These are phyloP conservation scores for Pterocles burchelli DNA, from an alignment of 2,113 vertebrate species.

Conservation along the genomic window DNA sequence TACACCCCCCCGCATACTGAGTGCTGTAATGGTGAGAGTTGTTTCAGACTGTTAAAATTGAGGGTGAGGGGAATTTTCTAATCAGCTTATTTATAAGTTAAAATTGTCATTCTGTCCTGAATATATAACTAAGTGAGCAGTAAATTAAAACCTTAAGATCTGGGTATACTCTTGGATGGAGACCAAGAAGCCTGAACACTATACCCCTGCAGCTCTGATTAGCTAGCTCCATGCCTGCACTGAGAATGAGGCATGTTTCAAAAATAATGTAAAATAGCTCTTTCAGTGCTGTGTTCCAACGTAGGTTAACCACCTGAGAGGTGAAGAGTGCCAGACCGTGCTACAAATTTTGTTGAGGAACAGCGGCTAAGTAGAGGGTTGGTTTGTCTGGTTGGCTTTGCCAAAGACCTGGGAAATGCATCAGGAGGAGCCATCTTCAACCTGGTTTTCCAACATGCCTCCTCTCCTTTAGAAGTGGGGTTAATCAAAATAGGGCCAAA, in stretches of 20 bases:
- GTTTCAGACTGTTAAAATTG: not conserved
- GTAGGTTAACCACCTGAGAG: not conserved
- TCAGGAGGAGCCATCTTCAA: not conserved
- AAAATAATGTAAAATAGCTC: constrained; percentile 8
- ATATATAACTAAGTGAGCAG: not conserved
- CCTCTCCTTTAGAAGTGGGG: not conserved
- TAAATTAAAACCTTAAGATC: constrained; percentile 28
- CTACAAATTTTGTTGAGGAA: not conserved
- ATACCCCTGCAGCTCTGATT: constrained; percentile 7
- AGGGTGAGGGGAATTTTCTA: not conserved
- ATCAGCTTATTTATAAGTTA: constrained; percentile 3
- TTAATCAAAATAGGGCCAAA: constrained; percentile 28
- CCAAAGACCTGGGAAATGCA: not conserved
- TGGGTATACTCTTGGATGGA: constrained; percentile 14
- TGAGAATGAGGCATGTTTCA: not conserved
- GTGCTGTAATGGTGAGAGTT: not conserved
- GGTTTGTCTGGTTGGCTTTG: not conserved
- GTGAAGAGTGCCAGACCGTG: not conserved
- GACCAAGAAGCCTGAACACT: constrained; percentile 27
- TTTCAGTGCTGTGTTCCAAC: not conserved
- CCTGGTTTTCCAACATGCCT: not conserved
- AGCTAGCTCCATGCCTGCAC: not conserved
- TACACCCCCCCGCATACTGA: not conserved
- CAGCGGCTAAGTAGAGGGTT: not conserved
- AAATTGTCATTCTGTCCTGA: not conserved